Base-by-base conservation (phyloP, 2,113 vertebrate species). In the Ranitomeya variabilis region DNA sequence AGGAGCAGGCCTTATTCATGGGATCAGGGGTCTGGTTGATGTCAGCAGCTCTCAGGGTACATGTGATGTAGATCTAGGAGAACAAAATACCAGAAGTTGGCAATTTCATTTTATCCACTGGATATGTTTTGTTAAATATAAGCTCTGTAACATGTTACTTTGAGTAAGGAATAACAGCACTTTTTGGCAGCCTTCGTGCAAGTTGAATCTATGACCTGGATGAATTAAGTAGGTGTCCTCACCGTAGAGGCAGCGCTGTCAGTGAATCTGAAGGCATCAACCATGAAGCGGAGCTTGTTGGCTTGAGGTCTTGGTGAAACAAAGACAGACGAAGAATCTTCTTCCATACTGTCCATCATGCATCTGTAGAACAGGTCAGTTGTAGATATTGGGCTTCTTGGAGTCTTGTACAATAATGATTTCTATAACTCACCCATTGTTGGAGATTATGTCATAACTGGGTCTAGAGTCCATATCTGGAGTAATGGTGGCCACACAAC, bases 1-100 rank as follows among this genome's bases (percentile, higher is more conserved):
- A 95, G 71, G 94, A 95, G 16, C 95, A 95, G 59, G 95, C 95
- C 74, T 95, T 95, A 91, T 94, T 92, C 52, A 91, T 76, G 12
- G 87, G 59, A 64, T 94, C 92, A 0, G 94, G 94, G 86, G 19
- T 87, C 26, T 80, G 92, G 74, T 86, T 74, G 57, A 69, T 89
- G 0, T 59, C 81, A 52, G 90, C 83, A 12, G 92, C 92, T 74
- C 92, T 93, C 89, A 94, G 91, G 1, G 90, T 91, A 21, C 94
- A 94, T 60, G 92, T 93, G 31, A 94, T 92, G 0, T 92, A 94
- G 10, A 94, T 57, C 94, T 94, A 83, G 1, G 26, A 16, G 37
- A 45, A 45, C 37, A 45, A 45, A 3, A n/a, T n/a, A n/a, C n/a
- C n/a, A n/a, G n/a, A n/a, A n/a, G n/a, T n/a, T n/a, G n/a, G n/a